These are phyloP conservation scores for Leptobrachium leishanense DNA, from an alignment of 2,113 vertebrate genomes.

Conservation along the genomic window DNA sequence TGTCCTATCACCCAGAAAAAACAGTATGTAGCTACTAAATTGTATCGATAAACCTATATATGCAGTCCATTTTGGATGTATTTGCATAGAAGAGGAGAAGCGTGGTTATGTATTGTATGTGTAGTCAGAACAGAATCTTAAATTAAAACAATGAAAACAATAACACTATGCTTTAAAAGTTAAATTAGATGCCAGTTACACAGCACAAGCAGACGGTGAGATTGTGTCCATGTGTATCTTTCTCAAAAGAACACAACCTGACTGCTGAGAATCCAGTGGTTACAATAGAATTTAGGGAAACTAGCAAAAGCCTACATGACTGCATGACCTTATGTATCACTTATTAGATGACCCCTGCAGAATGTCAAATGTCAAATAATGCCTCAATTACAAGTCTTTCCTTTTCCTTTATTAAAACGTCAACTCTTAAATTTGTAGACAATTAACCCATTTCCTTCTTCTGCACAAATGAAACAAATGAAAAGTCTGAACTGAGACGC, in stretches of 20 bases:
- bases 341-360: slow-evolving; percentile 46
- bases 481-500: slow-evolving; percentile 50
- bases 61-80: too few relatives aligned
- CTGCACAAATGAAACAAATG: slow-evolving; percentile 55
- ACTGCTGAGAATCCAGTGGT: not conserved
- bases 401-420: slow-evolving; percentile 53
- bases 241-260: slow-evolving; percentile 22
- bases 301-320: slow-evolving; percentile 21
- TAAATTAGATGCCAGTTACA: not conserved
- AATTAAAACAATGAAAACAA: too few relatives aligned
- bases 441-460: slow-evolving; percentile 59
- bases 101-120: too few relatives aligned
- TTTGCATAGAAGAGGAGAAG: too few relatives aligned
- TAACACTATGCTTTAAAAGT: not conserved
- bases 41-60: too few relatives aligned
- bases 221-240: not conserved
- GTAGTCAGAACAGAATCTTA: too few relatives aligned
- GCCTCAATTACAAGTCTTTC: slow-evolving; percentile 51
- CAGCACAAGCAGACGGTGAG: not conserved
- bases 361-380: slow-evolving; percentile 40
- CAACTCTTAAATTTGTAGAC: slow-evolving; percentile 55
- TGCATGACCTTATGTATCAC: slow-evolving; percentile 11
- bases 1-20: too few relatives aligned
- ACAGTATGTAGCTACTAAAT: too few relatives aligned
- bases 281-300: slow-evolving; percentile 42